Conservation (phyloP, 2,888 invertebrate species). For the Sycophila texana region DNA sequence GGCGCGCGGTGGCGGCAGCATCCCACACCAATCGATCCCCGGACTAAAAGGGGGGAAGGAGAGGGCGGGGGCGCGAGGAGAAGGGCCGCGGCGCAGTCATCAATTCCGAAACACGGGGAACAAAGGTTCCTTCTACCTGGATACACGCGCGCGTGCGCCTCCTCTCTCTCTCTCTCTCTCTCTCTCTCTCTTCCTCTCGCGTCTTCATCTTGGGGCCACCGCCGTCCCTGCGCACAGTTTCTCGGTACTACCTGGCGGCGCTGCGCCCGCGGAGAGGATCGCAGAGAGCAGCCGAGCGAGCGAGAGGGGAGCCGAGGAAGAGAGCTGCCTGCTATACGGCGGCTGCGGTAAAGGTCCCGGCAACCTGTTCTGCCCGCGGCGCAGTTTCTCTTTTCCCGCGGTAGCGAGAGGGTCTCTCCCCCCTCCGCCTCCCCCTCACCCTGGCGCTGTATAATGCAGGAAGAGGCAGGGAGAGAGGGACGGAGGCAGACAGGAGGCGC, state of each 20-base stretch:
- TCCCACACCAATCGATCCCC: constrained; percentile 36
- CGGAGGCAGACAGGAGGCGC: neutral
- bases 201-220: constrained; percentile 46
- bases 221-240: constrained; percentile 28
- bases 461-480: neutral
- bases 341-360: constrained; percentile 57
- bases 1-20: neutral
- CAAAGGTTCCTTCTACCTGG: constrained; percentile 68
- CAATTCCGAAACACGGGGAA: constrained; percentile 72
- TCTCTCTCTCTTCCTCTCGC: constrained; percentile 27
- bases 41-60: too few relatives aligned
- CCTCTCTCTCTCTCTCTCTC: constrained; percentile 19
- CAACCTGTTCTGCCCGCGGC: constrained; percentile 70
- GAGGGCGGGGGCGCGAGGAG: constrained; percentile 22
- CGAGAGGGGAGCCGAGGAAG: neutral
- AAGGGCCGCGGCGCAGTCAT: constrained; percentile 65
- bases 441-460: constrained; percentile 22
- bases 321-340: neutral
- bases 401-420: constrained; percentile 61
- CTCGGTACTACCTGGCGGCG: constrained; percentile 38
- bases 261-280: neutral
- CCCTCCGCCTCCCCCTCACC: neutral
- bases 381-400: constrained; percentile 68
- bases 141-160: constrained; percentile 51
- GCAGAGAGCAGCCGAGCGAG: neutral